These are phyloP conservation scores for Hippocampus zosterae DNA, from an alignment of 2,113 vertebrate genomes.

Conservation along the genomic window DNA sequence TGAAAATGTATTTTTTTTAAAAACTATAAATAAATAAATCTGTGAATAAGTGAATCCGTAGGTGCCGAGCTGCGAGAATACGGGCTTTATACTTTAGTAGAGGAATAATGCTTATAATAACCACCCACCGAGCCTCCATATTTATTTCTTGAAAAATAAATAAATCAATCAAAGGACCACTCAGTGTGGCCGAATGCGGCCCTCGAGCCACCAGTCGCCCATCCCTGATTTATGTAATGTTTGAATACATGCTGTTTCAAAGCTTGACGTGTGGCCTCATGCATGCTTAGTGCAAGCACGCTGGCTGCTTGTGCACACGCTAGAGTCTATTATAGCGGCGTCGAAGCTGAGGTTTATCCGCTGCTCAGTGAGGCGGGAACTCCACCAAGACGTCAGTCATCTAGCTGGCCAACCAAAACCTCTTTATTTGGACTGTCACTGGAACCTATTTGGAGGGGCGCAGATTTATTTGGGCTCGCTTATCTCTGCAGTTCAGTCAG, in stretches of 20 bases:
- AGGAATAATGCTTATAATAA: no score
- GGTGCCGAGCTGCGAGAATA: no score
- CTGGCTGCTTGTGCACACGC: slow-evolving; percentile 9
- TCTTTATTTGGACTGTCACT: slow-evolving; percentile 77
- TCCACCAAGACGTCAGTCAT: slow-evolving; percentile 70
- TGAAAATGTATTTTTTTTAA: no score
- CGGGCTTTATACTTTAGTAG: no score
- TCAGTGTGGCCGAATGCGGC: no score
- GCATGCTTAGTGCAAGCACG: slow-evolving; percentile 8
- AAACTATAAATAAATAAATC: no score
- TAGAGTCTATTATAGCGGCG: slow-evolving; percentile 49
- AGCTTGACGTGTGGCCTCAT: slow-evolving; percentile 3
- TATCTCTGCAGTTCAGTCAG: slow-evolving; percentile 72
- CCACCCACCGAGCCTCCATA: no score
- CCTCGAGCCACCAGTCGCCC: no score
- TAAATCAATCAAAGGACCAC: no score
- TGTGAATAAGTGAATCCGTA: no score
- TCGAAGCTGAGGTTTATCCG: slow-evolving; percentile 66
- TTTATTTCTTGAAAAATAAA: no score
- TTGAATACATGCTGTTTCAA: slow-evolving; percentile 1
- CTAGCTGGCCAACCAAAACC: slow-evolving; percentile 67
- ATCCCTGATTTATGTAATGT: neutral
- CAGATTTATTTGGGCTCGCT: slow-evolving; percentile 76
- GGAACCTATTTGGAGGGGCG: slow-evolving; percentile 65
- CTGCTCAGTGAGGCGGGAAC: slow-evolving; percentile 57